Percentiles rank a stretch among this genome's conserved stretches.
Conservation (phyloP, 2,888 invertebrate species). For the Trachelus iudaicus region DNA sequence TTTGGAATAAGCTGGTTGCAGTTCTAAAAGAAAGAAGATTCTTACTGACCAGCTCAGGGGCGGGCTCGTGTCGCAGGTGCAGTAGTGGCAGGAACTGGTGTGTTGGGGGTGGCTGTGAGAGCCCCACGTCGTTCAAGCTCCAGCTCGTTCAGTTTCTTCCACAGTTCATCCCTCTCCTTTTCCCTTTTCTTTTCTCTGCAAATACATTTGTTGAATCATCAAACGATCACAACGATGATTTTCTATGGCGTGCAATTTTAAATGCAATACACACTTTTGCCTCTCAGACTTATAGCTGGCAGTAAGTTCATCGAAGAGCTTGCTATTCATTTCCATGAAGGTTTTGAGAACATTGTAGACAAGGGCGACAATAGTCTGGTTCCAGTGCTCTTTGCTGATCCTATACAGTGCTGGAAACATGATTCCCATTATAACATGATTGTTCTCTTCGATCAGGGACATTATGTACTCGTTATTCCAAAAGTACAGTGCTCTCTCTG, state of each 20-base stretch:
- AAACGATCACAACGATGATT: not conserved
- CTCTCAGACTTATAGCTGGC: conserved; percentile 98
- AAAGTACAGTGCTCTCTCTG: conserved; percentile 98
- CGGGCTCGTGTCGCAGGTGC: conserved; percentile 62
- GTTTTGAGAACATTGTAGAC: conserved; percentile 99
- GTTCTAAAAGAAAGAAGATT: conserved; percentile 4
- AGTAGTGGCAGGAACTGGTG: conserved; percentile 61
- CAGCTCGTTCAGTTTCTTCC: conserved; percentile 94
- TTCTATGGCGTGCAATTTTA: not conserved
- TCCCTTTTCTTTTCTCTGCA: conserved; percentile 93
- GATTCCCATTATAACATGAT: conserved; percentile 97
- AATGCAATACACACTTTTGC: conserved; percentile 85
- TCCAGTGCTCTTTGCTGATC: conserved; percentile 99
- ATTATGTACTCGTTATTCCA: conserved; percentile 99
- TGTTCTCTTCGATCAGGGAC: conserved; percentile 99
- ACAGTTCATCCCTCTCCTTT: conserved; percentile 96
- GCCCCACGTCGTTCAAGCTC: conserved; percentile 71
- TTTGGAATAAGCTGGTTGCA: not conserved
- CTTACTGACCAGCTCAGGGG: conserved; percentile 61
- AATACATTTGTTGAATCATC: conserved; percentile 22
- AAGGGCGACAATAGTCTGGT: conserved; percentile 98
- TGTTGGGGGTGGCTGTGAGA: conserved; percentile 51
- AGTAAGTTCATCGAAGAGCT: conserved; percentile 98
- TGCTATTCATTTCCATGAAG: conserved; percentile 99
- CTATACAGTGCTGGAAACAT: conserved; percentile 99